Conservation (phyloP, 2,113 vertebrate genomes). For the Marcusenius ussheri region DNA sequence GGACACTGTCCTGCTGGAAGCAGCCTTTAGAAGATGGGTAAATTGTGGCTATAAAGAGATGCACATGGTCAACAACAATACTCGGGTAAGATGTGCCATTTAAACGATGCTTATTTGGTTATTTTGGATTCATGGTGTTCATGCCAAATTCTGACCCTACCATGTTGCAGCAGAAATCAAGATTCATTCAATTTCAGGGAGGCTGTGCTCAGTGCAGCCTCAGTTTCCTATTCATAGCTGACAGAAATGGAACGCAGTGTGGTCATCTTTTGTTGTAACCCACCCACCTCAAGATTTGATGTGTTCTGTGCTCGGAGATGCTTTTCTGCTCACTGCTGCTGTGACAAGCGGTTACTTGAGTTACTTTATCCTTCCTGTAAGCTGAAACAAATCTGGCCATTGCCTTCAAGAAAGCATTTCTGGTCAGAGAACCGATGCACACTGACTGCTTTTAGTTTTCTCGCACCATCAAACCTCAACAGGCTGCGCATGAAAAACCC, state of each 20-base stretch:
- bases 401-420: not conserved
- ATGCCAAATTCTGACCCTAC: not conserved
- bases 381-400: not conserved
- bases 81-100: not conserved
- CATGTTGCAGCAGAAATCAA: not conserved
- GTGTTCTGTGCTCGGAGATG: not conserved
- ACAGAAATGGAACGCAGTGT: not conserved
- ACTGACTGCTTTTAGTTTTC: not conserved
- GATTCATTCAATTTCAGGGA: not conserved
- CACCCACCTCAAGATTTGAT: not conserved
- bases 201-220: not conserved
- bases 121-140: not conserved
- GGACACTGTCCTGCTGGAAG: not conserved
- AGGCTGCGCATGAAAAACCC: not conserved
- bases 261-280: not conserved
- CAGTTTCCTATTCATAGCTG: not conserved
- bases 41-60: not conserved
- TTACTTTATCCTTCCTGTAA: not conserved
- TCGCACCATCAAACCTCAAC: not conserved
- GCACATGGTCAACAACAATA: not conserved
- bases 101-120: not conserved
- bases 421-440: not conserved
- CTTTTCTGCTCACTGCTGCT: not conserved
- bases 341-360: not conserved
- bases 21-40: not conserved